Conservation (phyloP, 2,113 vertebrate genomes). For the Megatriorchis doriae region DNA sequence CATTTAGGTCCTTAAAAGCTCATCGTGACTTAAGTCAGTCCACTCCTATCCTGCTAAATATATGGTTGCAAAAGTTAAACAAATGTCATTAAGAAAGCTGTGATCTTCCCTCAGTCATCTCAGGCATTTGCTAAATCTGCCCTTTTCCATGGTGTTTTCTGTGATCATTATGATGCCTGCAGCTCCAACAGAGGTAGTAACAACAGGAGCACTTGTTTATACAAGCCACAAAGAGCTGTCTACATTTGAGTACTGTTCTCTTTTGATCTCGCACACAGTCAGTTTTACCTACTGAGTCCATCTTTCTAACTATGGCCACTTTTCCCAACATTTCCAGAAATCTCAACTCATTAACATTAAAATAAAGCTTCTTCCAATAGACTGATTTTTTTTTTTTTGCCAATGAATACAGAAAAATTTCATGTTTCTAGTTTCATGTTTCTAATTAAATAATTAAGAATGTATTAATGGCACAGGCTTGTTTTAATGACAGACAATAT, state of each 20-base stretch:
- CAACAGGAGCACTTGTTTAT: constrained; percentile 58
- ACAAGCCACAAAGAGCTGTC: constrained; percentile 49
- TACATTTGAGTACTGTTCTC: neutral
- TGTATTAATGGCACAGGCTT: neutral
- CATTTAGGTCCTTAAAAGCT: neutral
- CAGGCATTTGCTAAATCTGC: constrained; percentile 47
- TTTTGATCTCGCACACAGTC: constrained; percentile 13
- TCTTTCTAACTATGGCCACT: neutral
- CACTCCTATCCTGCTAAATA: constrained; percentile 2
- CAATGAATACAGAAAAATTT: neutral
- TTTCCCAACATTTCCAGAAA: neutral
- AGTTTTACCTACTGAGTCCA: neutral
- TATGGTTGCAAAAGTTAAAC: constrained; percentile 9
- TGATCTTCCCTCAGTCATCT: constrained; percentile 44
- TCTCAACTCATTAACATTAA: neutral
- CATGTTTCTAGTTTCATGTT: neutral
- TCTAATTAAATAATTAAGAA: neutral
- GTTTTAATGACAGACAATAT: neutral
- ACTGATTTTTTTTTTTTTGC: neutral
- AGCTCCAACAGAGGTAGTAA: constrained; percentile 36
- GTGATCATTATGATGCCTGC: constrained; percentile 41
- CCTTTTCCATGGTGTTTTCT: constrained; percentile 23
- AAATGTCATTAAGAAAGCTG: constrained; percentile 38
- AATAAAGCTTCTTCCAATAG: neutral
- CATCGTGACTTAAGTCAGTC: neutral